Evolutionary conservation across 30 jellyfish, hydroid and myxozoan genomes (phyloP), one percentile per base, ranked within the genome.

Genomic region (Cassiopea xamachana): DNA sequence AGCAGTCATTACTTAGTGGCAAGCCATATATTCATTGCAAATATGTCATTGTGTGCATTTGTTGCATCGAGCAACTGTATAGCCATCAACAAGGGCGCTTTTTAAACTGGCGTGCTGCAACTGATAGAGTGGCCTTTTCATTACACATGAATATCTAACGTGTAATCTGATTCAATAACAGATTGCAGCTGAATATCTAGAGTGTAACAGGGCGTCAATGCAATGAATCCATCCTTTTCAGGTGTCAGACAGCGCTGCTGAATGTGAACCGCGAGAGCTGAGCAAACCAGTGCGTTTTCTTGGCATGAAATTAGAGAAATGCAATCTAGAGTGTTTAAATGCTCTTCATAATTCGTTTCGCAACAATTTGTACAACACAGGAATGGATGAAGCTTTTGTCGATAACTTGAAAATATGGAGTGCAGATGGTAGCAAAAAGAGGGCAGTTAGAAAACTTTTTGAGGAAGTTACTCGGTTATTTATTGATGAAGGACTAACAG

Each of bases 241-340:
- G 90, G 55, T 48, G 9, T 82, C 90, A 44, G 82, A 67, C 47
- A 82, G 73, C n/a, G 60, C 15, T 15, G 82, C 67, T 10, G 81
- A 82, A 62, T n/a, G 44, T 12, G 73, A 64, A 18, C 83, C 51
- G n/a, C 2, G 46, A 3, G 45, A 46, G 46, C 17, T 5, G 16
- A 46, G 70, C 14, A 18, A 50, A 8, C 82, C 82, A 44, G 68
- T 82, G 19, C 82, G 90, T 6, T 82, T 82, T 82, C 83, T 82
- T 45, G 90, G 90, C 43, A 48, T 82, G 16, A 15, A n/a, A 8
- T 18, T 82, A 10, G 68, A 48, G 17, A 46, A 50, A 10, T 82
- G 90, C 46, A 69, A 73, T 48, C 76, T 82, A 8, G 73, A 67
- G 6, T 60, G 73, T 27, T 18, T 82, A 7, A 46, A 51, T 19